Percentiles rank a stretch among this genome's conserved stretches.
These are phyloP conservation scores for Napeogenes sylphis DNA, from an alignment of 2,888 invertebrate species.

Conservation along the genomic window DNA sequence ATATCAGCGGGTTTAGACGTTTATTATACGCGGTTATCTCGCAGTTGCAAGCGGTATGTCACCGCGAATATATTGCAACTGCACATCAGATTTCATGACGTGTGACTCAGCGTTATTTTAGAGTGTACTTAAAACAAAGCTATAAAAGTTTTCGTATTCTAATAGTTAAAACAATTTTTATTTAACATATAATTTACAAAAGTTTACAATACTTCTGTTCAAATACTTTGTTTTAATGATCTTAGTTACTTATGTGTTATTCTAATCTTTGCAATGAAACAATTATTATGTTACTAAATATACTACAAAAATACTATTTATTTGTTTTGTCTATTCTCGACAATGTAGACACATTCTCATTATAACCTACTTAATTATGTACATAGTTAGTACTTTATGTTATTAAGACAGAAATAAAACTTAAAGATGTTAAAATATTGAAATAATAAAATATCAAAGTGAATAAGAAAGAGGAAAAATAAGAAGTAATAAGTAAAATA, in stretches of 20 bases:
- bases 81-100: slow-evolving; percentile 23
- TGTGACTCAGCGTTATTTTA: slow-evolving; percentile 17
- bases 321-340: no score
- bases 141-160: not conserved
- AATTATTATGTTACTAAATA: no score
- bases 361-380: no score
- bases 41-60: slow-evolving; percentile 25
- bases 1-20: slow-evolving; percentile 28
- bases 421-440: no score
- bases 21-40: slow-evolving; percentile 29
- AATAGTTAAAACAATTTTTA: not conserved
- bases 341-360: no score
- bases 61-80: slow-evolving; percentile 24
- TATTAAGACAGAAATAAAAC: no score
- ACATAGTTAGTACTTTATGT: no score
- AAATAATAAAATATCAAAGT: not conserved
- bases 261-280: no score
- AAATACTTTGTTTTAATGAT: no score
- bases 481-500: not conserved
- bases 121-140: slow-evolving; percentile 7
- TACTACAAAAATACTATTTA: no score
- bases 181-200: not conserved
- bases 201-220: no score
- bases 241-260: no score
- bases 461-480: not conserved